Evolutionary conservation across 1,140 invertebrate species (phyloP).

Genomic region (Apis florea): DNA sequence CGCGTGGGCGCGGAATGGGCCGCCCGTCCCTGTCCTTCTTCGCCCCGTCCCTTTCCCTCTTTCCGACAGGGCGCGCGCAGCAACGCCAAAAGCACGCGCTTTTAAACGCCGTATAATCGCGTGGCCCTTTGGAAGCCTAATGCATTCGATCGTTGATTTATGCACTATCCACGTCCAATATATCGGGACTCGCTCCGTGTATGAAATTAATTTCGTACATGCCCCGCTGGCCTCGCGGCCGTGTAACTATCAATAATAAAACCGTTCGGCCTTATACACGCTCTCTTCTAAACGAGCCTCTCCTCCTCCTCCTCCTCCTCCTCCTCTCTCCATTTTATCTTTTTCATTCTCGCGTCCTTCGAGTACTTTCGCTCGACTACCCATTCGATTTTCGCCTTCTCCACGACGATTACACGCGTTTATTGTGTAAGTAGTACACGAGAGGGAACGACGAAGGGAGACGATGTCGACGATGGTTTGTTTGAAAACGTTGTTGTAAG

Average conservation of each 20-base stretch:
- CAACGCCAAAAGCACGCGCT: conserved; percentile 59
- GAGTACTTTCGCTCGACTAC: conserved; percentile 1
- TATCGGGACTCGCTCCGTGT: conserved; percentile 70
- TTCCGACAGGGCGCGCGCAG: conserved; percentile 11
- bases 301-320: conserved; percentile 6
- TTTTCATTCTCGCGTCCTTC: not conserved
- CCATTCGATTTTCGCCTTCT: not conserved
- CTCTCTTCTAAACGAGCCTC: conserved; percentile 34
- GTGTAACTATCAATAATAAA: conserved; percentile 75
- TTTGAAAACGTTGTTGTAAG: not conserved
- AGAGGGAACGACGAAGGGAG: not conserved
- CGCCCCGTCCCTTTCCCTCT: conserved; percentile 17
- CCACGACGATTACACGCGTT: not conserved
- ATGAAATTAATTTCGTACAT: conserved; percentile 78
- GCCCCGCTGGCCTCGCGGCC: conserved; percentile 67
- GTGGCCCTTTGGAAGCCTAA: conserved; percentile 69
- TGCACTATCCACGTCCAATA: conserved; percentile 68
- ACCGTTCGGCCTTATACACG: conserved; percentile 32
- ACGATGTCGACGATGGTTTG: not conserved
- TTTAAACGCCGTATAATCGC: conserved; percentile 68
- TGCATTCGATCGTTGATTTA: conserved; percentile 76
- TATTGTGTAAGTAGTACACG: not conserved
- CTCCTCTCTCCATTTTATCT: conserved; percentile 3
- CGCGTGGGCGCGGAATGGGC: conserved; percentile 65
- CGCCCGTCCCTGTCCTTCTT: conserved; percentile 31